These are phyloP conservation scores for Anabacerthia variegaticeps DNA, from an alignment of 2,797 vertebrate species.

Conservation along the genomic window DNA sequence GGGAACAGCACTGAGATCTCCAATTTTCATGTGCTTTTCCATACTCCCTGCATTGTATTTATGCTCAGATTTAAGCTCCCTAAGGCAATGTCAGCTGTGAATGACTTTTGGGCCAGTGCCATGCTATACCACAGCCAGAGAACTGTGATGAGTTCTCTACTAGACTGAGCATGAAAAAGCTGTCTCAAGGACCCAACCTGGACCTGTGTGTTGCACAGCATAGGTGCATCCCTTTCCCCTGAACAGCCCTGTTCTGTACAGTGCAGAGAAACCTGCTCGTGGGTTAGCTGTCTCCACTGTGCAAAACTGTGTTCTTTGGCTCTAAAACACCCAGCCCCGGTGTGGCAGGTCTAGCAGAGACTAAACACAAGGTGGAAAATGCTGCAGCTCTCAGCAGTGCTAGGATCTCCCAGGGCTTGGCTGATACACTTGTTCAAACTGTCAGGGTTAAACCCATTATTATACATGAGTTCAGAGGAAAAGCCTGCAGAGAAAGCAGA, in stretches of 20 bases:
- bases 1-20: background rate
- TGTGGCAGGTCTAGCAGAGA: background rate
- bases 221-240: background rate
- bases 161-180: background rate
- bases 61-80: background rate
- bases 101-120: background rate
- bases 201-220: rapidly evolving
- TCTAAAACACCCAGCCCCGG: background rate
- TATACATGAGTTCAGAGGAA: background rate
- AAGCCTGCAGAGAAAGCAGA: background rate
- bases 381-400: background rate
- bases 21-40: background rate
- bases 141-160: background rate
- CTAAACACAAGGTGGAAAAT: background rate
- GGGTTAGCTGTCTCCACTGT: background rate
- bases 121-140: background rate
- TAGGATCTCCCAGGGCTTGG: background rate
- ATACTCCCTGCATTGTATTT: background rate
- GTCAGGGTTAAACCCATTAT: background rate
- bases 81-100: background rate
- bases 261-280: background rate
- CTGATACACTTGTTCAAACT: background rate
- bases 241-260: background rate
- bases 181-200: background rate
- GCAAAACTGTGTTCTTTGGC: background rate